Evolutionary conservation across 2,113 vertebrate genomes (phyloP), one percentile per base, ranked within the genome.

Genomic region (Oxygymnocypris stewartii): DNA sequence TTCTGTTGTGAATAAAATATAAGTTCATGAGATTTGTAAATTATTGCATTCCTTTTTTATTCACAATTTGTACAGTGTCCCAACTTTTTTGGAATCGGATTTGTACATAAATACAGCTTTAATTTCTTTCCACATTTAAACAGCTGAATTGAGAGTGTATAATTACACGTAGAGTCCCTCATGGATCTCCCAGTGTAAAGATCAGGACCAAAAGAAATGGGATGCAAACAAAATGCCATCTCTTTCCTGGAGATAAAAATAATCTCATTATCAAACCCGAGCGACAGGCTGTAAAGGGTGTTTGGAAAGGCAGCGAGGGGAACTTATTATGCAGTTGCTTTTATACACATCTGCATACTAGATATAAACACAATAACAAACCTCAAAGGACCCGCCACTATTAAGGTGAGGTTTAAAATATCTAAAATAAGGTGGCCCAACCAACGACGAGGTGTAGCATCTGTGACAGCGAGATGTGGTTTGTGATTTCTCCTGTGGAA

Each of bases 201-300:
- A 12, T 10, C 9, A 49, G 12, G 42, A 77, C 28, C 75, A 79
- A 11, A 4, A 74, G 25, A 73, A 78, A 84, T 18, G 67, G 16
- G 59, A n/a, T 4, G 18, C 42, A 28, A 79, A 71, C 76, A 79
- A 87, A 90, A 82, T 86, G 80, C 25, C 84, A 86, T 37, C 54
- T 71, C 78, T 77, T 80, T 79, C 79, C 69, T 31, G n/a, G 31
- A 61, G 40, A 71, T 88, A 87, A 87, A 89, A 89, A 91, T 88
- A 89, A 76, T 74, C 40, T 42, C 47, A 74, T 87, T 85, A 91
- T 88, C 79, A 69, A 79, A 44, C 40, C 40, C 76, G 85, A 88
- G 87, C 76, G 78, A 37, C 67, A 88, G 84, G 23, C 47, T 75
- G 73, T 44, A 61, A 84, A 84, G 42, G 35, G 40, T 28, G 37